Base-by-base conservation (phyloP, 1,140 invertebrate species). In the Heliothis virescens region DNA sequence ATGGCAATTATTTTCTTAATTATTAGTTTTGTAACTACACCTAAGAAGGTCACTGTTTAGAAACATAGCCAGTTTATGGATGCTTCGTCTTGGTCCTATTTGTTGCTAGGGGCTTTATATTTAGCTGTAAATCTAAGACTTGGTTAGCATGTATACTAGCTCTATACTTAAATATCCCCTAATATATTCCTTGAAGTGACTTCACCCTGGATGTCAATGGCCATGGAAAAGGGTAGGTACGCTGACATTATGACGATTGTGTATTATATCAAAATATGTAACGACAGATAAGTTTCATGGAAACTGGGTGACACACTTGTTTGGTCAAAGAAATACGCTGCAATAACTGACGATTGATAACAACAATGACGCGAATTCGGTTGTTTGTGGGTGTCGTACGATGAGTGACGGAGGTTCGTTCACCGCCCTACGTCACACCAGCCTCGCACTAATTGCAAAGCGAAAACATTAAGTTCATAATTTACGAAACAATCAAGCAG, bases 361-460 rank as follows among this genome's bases (percentile, higher is more conserved):
- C 13, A 47, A 41, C 1, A 34, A 41, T 76, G 74, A 76, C 74
- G 74, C 29, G 21, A 76, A 65, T 76, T 65, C 48, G 73, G 10
- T 65, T 76, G 59, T 76, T 76, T 76, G 18, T 76, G 60, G 34
- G 48, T 50, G 47, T 76, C 74, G 74, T 76, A 76, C 74, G 74
- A 76, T 65, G 57, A 12, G 60, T 65, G 74, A 76, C 60, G 74
- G 15, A 76, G 72, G 86, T 85, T 87, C 85, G 82, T 87, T 87
- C 75, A 87, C 84, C 86, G 83, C 79, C 76, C 71, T 80, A 82
- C 84, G 80, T 82, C 83, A 86, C 55, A 55, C 5, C 21, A n/a
- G n/a, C 3, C 12, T 67, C 63, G n/a, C 9, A 21, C 5, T n/a
- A 34, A 34, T 4, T n/a, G 21, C 34, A 34, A 55, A 16, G 21